Conservation (phyloP, 1,140 invertebrate genomes). For the Stegodyphus mimosarum region DNA sequence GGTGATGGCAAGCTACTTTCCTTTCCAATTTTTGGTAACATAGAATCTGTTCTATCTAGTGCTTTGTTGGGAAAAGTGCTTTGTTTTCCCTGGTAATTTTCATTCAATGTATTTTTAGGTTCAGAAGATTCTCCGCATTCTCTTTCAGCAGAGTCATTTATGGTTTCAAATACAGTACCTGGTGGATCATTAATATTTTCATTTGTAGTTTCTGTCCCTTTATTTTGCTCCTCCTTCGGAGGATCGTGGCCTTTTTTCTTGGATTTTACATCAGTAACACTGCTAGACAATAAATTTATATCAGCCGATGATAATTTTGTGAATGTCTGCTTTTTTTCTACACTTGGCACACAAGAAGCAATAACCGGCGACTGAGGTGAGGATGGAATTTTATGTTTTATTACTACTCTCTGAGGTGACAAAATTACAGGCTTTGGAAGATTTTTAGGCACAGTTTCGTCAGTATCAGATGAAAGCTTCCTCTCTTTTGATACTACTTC, state of each 20-base stretch:
- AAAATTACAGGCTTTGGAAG: constrained; percentile 54
- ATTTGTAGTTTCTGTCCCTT: not conserved
- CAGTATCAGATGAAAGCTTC: constrained; percentile 27
- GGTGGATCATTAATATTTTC: not conserved
- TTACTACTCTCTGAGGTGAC: constrained; percentile 23
- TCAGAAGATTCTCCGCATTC: not conserved
- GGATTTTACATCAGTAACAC: not conserved
- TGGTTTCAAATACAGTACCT: not conserved
- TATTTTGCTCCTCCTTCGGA: not conserved
- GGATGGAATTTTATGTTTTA: constrained; percentile 8
- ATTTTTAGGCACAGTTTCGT: constrained; percentile 27
- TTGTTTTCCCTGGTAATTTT: constrained; percentile 11
- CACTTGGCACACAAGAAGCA: not conserved
- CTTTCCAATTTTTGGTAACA: constrained; percentile 19
- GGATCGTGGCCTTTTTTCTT: constrained; percentile 43
- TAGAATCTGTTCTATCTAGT: not conserved
- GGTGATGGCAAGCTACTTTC: not conserved
- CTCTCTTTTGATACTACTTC: constrained; percentile 23
- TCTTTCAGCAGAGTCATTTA: not conserved
- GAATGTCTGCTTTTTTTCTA: not conserved
- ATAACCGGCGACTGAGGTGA: not conserved
- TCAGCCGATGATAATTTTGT: not conserved
- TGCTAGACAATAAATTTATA: not conserved
- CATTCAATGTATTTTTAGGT: not conserved
- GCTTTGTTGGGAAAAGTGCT: not conserved